A percentile compares a stretch with the other conserved stretches of the same genome.
Evolutionary conservation across 2,888 invertebrate genomes (phyloP).

Genomic region (Strigamia crassipes): DNA sequence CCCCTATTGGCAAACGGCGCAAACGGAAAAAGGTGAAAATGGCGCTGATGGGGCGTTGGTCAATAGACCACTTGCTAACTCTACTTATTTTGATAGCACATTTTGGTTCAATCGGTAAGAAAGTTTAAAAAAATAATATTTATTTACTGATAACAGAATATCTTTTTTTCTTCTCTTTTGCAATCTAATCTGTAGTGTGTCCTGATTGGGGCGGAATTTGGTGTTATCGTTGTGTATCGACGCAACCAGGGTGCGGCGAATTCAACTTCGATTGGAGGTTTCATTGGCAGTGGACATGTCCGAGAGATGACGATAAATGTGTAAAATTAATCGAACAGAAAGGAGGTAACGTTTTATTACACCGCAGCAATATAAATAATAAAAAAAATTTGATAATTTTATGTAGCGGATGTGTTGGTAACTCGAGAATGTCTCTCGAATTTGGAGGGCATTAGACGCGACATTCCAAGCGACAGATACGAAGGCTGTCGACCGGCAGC

Average conservation of each 20-base stretch:
- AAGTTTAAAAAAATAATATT: background rate
- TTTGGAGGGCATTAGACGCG: constrained; percentile 75
- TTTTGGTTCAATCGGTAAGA: background rate
- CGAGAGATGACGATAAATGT: constrained; percentile 82
- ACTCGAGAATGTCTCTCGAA: constrained; percentile 85
- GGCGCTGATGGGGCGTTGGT: background rate
- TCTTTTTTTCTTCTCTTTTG: background rate
- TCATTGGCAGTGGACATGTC: constrained; percentile 79
- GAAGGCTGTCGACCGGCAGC: constrained; percentile 86
- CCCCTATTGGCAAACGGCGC: too few species aligned
- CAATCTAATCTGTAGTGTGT: background rate
- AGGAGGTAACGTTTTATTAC: constrained; percentile 68
- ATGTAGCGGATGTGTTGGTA: constrained; percentile 74
- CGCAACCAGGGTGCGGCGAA: constrained; percentile 83
- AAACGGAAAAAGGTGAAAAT: background rate
- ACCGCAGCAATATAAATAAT: background rate
- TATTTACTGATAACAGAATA: background rate
- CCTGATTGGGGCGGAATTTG: constrained; percentile 63
- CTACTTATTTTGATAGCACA: background rate
- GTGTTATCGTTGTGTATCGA: constrained; percentile 88
- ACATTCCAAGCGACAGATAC: constrained; percentile 88
- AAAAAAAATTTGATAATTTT: constrained; percentile 51
- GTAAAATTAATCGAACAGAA: constrained; percentile 84
- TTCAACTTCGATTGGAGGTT: constrained; percentile 78
- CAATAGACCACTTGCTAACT: background rate